A percentile compares a stretch with the other conserved stretches of the same genome.
These are phyloP conservation scores for Enteromius fasciolatus DNA, from an alignment of 2,797 vertebrate genomes.

Conservation along the genomic window DNA sequence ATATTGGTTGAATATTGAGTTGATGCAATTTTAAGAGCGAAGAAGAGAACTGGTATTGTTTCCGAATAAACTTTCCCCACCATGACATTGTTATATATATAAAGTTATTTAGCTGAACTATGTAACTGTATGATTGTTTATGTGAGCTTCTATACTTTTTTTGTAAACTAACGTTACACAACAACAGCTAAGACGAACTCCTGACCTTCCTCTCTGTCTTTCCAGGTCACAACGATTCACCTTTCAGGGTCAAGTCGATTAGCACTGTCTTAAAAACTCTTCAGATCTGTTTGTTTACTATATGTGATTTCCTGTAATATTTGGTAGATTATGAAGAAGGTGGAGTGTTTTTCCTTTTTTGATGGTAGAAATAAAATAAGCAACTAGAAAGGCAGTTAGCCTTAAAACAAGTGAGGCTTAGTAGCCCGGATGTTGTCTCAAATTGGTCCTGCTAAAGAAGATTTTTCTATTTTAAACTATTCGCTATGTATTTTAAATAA, in stretches of 20 bases:
- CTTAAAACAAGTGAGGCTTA: no score
- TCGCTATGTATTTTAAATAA: background rate
- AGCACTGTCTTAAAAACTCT: background rate
- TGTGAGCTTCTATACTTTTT: background rate
- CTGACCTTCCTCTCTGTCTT: background rate
- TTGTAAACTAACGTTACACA: background rate
- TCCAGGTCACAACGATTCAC: background rate
- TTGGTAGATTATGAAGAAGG: background rate
- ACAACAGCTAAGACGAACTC: background rate
- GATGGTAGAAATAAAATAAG: background rate
- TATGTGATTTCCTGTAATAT: background rate
- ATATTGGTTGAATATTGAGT: background rate
- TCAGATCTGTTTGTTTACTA: background rate
- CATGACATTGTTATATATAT: slow-evolving; percentile 35
- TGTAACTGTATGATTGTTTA: background rate
- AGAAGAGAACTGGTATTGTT: slow-evolving; percentile 22
- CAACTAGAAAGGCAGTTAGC: background rate
- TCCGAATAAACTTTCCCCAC: slow-evolving; percentile 36
- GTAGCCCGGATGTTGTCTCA: background rate
- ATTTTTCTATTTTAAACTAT: background rate
- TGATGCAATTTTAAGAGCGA: slow-evolving; percentile 16
- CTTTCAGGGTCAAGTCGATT: background rate
- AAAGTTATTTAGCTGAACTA: background rate
- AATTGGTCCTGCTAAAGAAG: background rate
- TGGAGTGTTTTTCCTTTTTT: background rate